Evolutionary conservation across 1,140 invertebrate genomes (phyloP), one percentile per base, ranked within the genome.

Genomic region (Batillaria attramentaria): DNA sequence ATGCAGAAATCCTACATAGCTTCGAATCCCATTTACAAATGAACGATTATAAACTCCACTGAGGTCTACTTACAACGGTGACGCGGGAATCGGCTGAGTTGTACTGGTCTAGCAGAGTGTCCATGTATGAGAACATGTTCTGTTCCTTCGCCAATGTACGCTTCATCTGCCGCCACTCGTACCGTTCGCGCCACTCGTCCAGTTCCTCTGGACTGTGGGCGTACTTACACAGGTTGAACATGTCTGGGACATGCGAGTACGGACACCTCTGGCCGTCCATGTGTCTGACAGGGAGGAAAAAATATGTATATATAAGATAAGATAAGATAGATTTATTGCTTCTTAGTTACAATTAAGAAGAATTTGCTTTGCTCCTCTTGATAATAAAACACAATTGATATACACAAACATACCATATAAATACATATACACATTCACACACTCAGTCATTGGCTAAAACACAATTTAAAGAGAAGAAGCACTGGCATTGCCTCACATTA

Each of bases 121-220:
- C 88, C 84, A 87, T 89, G 81, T 87, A 89, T 5, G 88, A 90
- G 80, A 87, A 87, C 28, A 89, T 84, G 24, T 87, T 82, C 69
- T 88, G 85, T 65, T 88, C 83, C 31, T 83, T 81, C 5, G 89
- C 89, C 80, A 89, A 85, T 0, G 85, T 79, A 31, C 84, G 78
- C 77, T 90, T 90, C 85, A 88, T 86, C 74, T 85, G 82, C 42
- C 88, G 80, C 88, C 88, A 90, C 70, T 88, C 85, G 70, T 79
- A 85, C 24, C 89, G 66, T 70, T 89, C 88, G 42, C 79, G 78
- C 89, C 89, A 90, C 78, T 90, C 89, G 65, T 90, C 89, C 57
- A 90, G 79, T 77, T 90, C 89, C 73, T 88, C 85, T 70, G 87
- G 83, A 43, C 84, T 85, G 82, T 90, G 89, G 24, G 89, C 89